Conservation (phyloP, 2,888 invertebrate genomes). For the Tetheella fluctuosa region DNA sequence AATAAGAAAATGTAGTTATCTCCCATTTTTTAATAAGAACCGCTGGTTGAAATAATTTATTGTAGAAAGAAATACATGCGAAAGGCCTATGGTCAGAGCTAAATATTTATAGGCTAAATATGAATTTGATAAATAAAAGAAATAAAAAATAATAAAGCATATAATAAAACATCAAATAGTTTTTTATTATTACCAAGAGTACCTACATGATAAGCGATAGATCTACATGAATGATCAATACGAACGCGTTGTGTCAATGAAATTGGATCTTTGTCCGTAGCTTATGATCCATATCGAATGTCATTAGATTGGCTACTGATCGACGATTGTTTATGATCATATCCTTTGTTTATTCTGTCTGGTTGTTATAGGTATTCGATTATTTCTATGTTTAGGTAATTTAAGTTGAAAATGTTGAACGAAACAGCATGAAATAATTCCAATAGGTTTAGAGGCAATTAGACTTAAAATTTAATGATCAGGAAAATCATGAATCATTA, state of each 20-base stretch:
- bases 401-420: background rate
- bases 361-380: background rate
- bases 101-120: no score
- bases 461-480: no score
- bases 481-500: no score
- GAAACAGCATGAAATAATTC: no score
- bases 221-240: slow-evolving; percentile 3
- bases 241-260: slow-evolving; percentile 25
- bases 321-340: slow-evolving; percentile 27
- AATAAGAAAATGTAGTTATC: no score
- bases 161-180: background rate
- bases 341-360: slow-evolving; percentile 31
- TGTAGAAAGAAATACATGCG: no score
- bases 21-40: no score
- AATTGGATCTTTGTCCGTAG: slow-evolving; percentile 53
- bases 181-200: background rate
- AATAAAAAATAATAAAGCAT: background rate
- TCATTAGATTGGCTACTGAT: slow-evolving; percentile 50
- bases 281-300: slow-evolving; percentile 59
- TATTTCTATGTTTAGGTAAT: no score
- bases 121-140: no score
- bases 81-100: no score
- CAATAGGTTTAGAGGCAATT: no score
- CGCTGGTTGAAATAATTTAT: no score
- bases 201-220: background rate